Conservation (phyloP, 1,140 invertebrate species). For the Phocides pigmalion region DNA sequence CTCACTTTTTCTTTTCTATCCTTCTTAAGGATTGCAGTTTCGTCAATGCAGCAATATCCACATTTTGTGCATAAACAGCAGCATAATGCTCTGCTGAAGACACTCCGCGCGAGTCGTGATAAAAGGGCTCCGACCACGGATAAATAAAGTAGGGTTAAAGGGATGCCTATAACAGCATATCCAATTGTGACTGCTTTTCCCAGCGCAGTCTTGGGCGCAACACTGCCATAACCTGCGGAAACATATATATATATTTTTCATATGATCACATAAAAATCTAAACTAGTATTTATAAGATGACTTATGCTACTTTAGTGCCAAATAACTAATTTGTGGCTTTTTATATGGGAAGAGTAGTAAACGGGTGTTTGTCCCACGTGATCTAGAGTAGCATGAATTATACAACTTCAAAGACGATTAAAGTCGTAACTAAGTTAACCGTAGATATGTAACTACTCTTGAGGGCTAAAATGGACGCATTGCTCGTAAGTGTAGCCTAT, state of each 20-base stretch:
- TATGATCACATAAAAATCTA: too few relatives aligned
- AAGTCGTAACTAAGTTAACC: too few relatives aligned
- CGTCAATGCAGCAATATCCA: constrained; percentile 93
- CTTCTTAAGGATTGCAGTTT: constrained; percentile 91
- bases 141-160: constrained; percentile 94
- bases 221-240: constrained; percentile 93
- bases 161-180: constrained; percentile 95
- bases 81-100: constrained; percentile 92
- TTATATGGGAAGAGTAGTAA: too few relatives aligned
- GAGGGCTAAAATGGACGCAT: too few relatives aligned
- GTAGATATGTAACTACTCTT: too few relatives aligned
- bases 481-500: too few relatives aligned
- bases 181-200: constrained; percentile 94
- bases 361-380: too few relatives aligned
- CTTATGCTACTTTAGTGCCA: too few relatives aligned
- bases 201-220: constrained; percentile 90
- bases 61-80: constrained; percentile 93
- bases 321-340: too few relatives aligned
- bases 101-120: constrained; percentile 92
- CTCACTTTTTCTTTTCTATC: constrained; percentile 90
- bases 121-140: constrained; percentile 93
- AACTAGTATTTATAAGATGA: too few relatives aligned
- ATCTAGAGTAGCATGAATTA: too few relatives aligned
- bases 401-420: too few relatives aligned
- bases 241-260: constrained; percentile 30